Conservation (phyloP, 2,888 invertebrate species). For the Tachystola acroxantha region DNA sequence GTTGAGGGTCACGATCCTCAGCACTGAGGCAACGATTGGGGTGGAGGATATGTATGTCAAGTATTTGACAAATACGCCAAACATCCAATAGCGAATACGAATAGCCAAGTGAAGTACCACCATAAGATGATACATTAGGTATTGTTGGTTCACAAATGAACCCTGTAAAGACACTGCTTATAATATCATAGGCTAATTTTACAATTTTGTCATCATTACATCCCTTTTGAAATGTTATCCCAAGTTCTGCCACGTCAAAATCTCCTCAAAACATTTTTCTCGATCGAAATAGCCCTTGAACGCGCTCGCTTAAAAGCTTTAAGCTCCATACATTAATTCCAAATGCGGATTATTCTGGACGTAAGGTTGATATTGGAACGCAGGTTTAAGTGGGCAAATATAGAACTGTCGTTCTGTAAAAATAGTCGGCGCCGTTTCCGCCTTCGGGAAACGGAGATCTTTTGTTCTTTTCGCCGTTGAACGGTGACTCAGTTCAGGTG, state of each 20-base stretch:
- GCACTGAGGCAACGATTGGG: too few species aligned
- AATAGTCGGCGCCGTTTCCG: conserved; percentile 69
- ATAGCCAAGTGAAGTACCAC: too few species aligned
- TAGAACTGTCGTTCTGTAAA: conserved; percentile 56
- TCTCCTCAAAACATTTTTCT: conserved; percentile 40
- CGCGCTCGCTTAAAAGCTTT: conserved; percentile 34
- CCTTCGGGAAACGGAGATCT: conserved; percentile 56
- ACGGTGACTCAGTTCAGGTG: conserved; percentile 37
- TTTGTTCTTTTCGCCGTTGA: conserved; percentile 49
- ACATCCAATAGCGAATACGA: too few species aligned
- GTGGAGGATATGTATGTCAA: too few species aligned
- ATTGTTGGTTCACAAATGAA: too few species aligned
- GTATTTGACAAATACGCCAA: too few species aligned
- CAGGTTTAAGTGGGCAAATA: conserved; percentile 30
- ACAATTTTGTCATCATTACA: too few species aligned
- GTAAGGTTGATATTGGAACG: conserved; percentile 47
- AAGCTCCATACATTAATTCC: conserved; percentile 4
- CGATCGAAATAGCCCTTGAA: conserved; percentile 53
- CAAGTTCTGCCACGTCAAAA: conserved; percentile 40
- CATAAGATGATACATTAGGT: too few species aligned
- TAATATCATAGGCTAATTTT: too few species aligned
- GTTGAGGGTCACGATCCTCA: too few species aligned
- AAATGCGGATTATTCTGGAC: conserved; percentile 14
- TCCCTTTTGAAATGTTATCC: conserved; percentile 39
- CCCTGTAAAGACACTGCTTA: too few species aligned